Percentiles rank a stretch among this genome's conserved stretches.
These are phyloP conservation scores for Mormyrus hasselquistii DNA, from an alignment of 2,797 vertebrate species.

Conservation along the genomic window DNA sequence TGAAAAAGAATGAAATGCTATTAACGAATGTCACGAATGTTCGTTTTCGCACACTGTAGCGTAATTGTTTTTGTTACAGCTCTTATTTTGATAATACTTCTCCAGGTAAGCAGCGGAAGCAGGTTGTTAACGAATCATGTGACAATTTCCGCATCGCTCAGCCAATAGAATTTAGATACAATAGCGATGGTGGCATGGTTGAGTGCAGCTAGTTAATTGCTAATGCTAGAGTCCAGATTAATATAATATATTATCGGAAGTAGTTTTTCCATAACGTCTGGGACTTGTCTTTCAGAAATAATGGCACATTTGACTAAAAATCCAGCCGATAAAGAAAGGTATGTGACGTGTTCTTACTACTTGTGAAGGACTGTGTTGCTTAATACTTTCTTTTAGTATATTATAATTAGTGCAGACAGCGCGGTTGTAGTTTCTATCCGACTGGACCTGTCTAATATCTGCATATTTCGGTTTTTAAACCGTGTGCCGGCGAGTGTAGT, in stretches of 20 bases:
- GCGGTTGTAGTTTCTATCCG: background rate
- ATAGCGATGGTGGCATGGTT: background rate
- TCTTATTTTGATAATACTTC: conserved; percentile 3
- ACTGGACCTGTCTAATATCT: background rate
- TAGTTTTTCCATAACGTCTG: background rate
- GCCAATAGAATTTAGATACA: background rate
- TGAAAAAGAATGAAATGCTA: background rate
- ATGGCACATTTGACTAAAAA: conserved; percentile 64
- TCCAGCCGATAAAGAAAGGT: conserved; percentile 61
- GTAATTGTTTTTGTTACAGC: background rate
- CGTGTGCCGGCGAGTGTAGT: background rate
- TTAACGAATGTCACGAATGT: background rate
- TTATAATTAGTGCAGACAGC: background rate
- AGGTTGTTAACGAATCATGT: background rate
- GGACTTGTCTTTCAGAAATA: background rate
- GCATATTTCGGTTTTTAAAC: background rate
- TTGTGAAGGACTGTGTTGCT: background rate
- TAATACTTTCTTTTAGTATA: background rate
- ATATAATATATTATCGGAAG: background rate
- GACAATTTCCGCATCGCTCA: background rate
- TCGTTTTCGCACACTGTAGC: background rate
- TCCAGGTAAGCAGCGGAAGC: background rate
- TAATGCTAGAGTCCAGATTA: background rate
- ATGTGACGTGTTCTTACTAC: background rate
- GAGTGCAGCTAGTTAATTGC: background rate